Conservation (phyloP, 2,797 vertebrate species). For the Cheracebus regulus region DNA sequence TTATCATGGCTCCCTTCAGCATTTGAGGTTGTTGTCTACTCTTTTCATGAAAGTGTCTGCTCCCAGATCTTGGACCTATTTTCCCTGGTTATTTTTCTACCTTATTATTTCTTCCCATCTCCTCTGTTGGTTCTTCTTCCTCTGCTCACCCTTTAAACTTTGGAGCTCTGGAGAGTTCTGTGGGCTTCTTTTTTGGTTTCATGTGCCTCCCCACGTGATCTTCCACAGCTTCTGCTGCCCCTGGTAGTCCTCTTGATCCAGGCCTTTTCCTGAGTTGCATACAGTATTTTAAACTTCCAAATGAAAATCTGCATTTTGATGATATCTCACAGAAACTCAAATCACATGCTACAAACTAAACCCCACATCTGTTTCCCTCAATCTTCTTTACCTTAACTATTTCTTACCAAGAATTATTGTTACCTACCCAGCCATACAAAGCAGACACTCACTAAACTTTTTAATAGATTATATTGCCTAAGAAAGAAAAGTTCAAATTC, state of each 20-base stretch:
- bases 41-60: background rate
- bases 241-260: background rate
- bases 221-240: background rate
- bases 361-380: background rate
- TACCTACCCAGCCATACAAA: background rate
- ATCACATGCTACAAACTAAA: background rate
- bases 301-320: background rate
- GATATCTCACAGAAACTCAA: background rate
- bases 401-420: background rate
- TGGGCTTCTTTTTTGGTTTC: background rate
- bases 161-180: background rate
- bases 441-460: background rate
- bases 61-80: background rate
- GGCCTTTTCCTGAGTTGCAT: background rate
- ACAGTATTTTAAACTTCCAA: background rate
- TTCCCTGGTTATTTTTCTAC: background rate
- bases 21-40: background rate
- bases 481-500: background rate
- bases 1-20: background rate
- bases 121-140: background rate
- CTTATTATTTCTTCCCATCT: background rate
- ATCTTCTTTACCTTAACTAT: background rate
- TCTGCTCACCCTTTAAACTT: background rate
- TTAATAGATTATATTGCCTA: background rate
- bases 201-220: background rate